Conservation (phyloP, 2,113 vertebrate species). For the Cervus canadensis region DNA sequence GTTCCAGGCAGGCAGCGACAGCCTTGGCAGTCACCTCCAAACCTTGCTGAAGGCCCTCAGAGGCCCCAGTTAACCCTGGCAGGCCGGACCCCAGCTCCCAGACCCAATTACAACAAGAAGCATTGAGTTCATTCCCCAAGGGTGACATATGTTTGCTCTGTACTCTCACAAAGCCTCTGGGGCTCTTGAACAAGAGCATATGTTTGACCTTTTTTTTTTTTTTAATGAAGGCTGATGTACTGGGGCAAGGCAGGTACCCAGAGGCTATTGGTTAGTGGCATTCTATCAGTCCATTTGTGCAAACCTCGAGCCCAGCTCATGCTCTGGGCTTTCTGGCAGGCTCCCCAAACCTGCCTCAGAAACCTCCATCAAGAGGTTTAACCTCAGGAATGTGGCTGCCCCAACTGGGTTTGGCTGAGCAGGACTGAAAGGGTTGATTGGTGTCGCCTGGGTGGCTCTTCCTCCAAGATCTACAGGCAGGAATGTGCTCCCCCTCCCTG, state of each 20-base stretch:
- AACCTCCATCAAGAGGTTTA: slow-evolving; percentile 5
- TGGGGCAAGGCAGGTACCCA: background rate
- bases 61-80: slow-evolving; percentile 36
- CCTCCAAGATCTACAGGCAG: rapidly evolving
- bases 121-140: slow-evolving; percentile 33
- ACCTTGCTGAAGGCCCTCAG: background rate
- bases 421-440: background rate
- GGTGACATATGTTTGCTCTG: slow-evolving; percentile 42
- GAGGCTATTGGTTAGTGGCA: slow-evolving; percentile 25
- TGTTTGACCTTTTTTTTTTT: slow-evolving; percentile 57
- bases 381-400: background rate
- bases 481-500: rapidly evolving
- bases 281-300: background rate
- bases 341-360: slow-evolving; percentile 23
- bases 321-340: slow-evolving; percentile 35
- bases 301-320: background rate
- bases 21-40: background rate
- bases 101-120: slow-evolving; percentile 58
- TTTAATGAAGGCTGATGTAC: slow-evolving; percentile 62
- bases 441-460: background rate
- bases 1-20: background rate
- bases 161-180: slow-evolving; percentile 34
- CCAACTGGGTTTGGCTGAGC: background rate
- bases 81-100: slow-evolving; percentile 21
- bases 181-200: slow-evolving; percentile 62